Base-by-base conservation (phyloP, 1,140 invertebrate genomes). In the Helicoverpa zea region DNA sequence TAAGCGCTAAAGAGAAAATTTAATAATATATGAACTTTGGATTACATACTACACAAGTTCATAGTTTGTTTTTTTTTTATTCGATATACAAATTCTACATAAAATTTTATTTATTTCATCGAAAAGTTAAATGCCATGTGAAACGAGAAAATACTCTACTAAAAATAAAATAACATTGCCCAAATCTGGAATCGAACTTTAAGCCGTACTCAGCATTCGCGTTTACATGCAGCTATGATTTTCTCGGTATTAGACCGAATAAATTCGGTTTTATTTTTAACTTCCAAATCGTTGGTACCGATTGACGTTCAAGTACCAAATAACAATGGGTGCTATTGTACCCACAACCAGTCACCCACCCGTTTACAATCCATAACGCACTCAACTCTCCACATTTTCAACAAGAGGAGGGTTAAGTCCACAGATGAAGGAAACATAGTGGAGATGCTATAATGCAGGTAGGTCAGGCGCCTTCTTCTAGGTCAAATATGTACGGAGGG, bases 321-420 rank as follows among this genome's bases (percentile, higher is more conserved):
- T 18, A 64, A 64, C 35, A 72, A 72, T 72, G 49, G 49, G 13
- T 30, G 7, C 68, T 51, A 72, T 72, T 72, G 64, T 49, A 68
- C 64, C 18, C 10, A 54, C 13, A 70, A 70, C 16, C 66, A 35
- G 16, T 49, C 66, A 29, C 66, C 66, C 66, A 70, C 59, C 59
- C 66, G 66, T 14, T 70, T 70, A 51, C 18, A 52, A 72, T 72
- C 68, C 23, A 52, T 49, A 23, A 14, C 49, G 49, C 68, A 72
- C 68, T 72, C 68, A 35, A 18, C 70, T 58, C 54, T 58, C 29
- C 13, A 73, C 52, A 35, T 58, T 73, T 43, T 56, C 35, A 23
- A 51, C 49, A 72, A 54, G 23, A 51, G 68, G 9, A 43, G 35
- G 35, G 35, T 43, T 43, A 43, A 43, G 35, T 43, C 23, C 23